These are phyloP conservation scores for Platycercus adscitus DNA, from an alignment of 2,113 vertebrate genomes.

Conservation along the genomic window DNA sequence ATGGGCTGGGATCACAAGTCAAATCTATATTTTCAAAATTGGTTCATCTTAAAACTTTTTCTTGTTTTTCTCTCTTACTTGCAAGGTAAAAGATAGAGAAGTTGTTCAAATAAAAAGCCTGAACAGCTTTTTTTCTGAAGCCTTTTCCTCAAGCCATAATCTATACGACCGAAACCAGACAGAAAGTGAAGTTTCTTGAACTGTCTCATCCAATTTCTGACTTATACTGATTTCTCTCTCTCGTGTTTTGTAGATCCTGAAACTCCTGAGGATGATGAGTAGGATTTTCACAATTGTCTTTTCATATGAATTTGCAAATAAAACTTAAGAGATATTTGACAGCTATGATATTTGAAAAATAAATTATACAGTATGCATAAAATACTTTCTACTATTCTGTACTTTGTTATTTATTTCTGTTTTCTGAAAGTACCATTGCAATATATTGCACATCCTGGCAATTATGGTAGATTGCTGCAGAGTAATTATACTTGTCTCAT, in stretches of 20 bases:
- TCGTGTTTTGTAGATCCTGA: not conserved
- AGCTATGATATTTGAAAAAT: not conserved
- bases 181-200: not conserved
- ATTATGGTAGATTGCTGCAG: not conserved
- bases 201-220: not conserved
- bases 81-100: not conserved
- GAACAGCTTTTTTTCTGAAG: not conserved
- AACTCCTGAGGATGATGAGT: not conserved
- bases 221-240: not conserved
- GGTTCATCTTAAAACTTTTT: not conserved
- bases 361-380: not conserved
- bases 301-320: not conserved
- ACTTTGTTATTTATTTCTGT: not conserved
- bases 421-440: not conserved
- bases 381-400: not conserved
- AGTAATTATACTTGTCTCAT: not conserved
- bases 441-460: not conserved
- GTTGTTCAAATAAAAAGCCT: not conserved
- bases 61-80: not conserved
- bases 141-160: not conserved
- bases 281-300: not conserved
- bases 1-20: not conserved
- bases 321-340: not conserved
- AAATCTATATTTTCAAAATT: not conserved
- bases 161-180: not conserved